Base-by-base conservation (phyloP, 2,888 invertebrate species). In the Beris chalybata region DNA sequence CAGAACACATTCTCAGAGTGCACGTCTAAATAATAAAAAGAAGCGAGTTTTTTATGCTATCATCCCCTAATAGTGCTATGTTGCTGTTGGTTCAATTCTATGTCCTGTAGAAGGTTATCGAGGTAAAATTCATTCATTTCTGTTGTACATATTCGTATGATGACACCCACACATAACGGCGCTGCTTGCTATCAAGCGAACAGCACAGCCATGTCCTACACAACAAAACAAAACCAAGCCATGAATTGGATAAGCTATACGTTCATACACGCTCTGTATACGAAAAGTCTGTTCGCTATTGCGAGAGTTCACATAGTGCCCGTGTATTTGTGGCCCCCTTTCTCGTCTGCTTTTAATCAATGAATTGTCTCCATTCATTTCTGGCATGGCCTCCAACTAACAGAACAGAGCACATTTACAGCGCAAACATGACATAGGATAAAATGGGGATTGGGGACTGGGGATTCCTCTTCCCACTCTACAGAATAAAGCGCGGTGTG, bases 331-430 rank as follows among this genome's bases (percentile, higher is more conserved):
- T 56, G 55, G 54, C 45, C 22, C 52, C 22, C 61, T 13, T 59
- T 29, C 43, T 58, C 30, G 47, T 29, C 30, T n/a, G 38, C 12
- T 64, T 70, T 70, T 70, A 70, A 71, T 71, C 70, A 71, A 70
- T 71, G 70, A 71, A 70, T 65, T 59, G 55, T 69, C 63, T 70
- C 69, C 71, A 71, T 71, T 71, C 71, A 71, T 70, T 66, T 53
- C 61, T 58, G 56, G 64, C 53, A 57, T 61, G 68, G 64, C 67
- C 69, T 70, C 67, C 66, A 69, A 65, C 50, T 56, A 58, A 64
- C 63, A 38, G 54, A 44, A 54, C 45, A 12, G 44, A 50, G 44
- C 44, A 55, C 55, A 57, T 15, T 44, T 44, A 66, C 52, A 67
- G 58, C 44, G 53, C 55, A 53, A 64, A 56, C 43, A 64, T 57